Evolutionary conservation across 2,113 vertebrate genomes (phyloP), one percentile per base, ranked within the genome.

Genomic region (Prochilodus magdalenae): DNA sequence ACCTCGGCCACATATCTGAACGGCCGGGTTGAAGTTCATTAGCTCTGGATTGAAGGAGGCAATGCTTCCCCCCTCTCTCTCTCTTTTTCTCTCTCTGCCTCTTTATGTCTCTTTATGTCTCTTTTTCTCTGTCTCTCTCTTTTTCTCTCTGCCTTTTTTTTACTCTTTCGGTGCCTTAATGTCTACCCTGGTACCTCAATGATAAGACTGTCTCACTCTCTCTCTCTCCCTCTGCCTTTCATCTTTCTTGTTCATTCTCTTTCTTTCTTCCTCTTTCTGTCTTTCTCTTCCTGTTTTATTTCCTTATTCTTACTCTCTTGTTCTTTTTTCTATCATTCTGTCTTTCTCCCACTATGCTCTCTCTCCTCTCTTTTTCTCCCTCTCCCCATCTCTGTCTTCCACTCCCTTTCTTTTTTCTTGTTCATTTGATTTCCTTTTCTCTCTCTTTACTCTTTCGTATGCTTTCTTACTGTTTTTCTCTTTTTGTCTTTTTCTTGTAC

Each of bases 121-220:
- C 78, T 72, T 62, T 72, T 33, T 51, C 49, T 18, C 49, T 51
- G 1, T 51, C 49, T 51, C 49, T 16, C 49, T 51, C 20, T 22
- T 4, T 55, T 20, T 22, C 53, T 55, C 53, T 5, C 53, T 22
- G 82, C 77, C 24, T 47, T 63, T 71, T n/a, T 79, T 30, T 27
- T 12, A 30, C 90, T 90, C 82, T 57, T 95, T 91, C 93, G 97
- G 97, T 98, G 97, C 97, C 97, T 96, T 93, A 87, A 94, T 98
- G 97, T 98, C 97, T 99, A 93, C 95, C 90, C 86, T 90, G 93
- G 94, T 96, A 97, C 96, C 97, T 98, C 97, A 96, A 96, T 94
- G 79, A 81, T 81, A 81, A 81, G 80, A 22, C 91, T 92, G 86
- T 15, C 65, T 69, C 63, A 40, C 66, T 73, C 70, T 77, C 60